Base-by-base conservation (phyloP, 2,113 vertebrate species). In the Hypomesus transpacificus region DNA sequence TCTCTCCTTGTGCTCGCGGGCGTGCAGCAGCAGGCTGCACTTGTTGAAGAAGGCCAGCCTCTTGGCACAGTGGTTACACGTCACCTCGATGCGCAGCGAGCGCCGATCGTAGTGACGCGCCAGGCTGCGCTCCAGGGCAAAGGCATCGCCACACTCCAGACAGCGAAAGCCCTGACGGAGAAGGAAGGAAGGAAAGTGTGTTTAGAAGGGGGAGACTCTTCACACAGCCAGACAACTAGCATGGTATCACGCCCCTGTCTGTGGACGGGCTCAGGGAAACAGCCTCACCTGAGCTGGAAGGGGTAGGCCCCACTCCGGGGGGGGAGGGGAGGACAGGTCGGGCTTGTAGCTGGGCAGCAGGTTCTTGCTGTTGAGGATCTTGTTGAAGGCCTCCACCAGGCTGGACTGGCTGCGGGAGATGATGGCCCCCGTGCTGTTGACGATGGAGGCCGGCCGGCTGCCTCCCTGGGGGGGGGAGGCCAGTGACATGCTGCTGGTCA, bases 1-100 rank as follows among this genome's bases (percentile, higher is more conserved):
- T 56, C 90, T 94, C 87, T 99, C 97, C 91, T 99, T 99, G 92
- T 99, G 97, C 84, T 99, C 96, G 0, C 97, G 92, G 3, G 97
- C 97, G 0, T 99, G 97, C 28, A 98, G 84, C 0, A 99, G 93
- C 65, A 99, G 85, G 74, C 97, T 98, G 89, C 97, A 99, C 85
- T 98, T 98, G 93, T 99, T 99, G 88, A 97, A 99, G 90, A 99
- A 99, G 68, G 94, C 95, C 57, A 99, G 79, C n/a, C 96, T 94
- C 54, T 95, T 96, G 83, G 93, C 90, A 59, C 97, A 99, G 88
- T 98, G 97, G 83, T 96, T 99, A 84, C 97, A 99, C 34, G 97
- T 99, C 60, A 99, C 97, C 84, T 99, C 97, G 0, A 99, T 97
- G 69, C 96, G 91, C 90, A 98, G 93, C 64, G 96, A 98, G 13